Evolutionary conservation across 1,140 invertebrate genomes (phyloP).

Genomic region (Propsilocerus akamusi): DNA sequence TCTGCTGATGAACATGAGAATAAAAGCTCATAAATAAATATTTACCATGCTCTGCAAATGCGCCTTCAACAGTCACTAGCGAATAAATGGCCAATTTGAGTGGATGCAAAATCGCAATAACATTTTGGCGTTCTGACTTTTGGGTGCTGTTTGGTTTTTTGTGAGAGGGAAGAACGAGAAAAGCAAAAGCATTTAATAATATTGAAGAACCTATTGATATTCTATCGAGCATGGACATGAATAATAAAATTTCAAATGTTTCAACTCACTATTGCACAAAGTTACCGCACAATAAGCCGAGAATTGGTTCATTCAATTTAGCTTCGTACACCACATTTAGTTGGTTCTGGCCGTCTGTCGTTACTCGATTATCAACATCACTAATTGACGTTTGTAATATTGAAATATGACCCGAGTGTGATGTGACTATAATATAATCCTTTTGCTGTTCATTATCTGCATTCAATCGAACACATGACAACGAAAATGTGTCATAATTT

Average conservation of each 20-base stretch:
- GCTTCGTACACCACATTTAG: constrained; percentile 51
- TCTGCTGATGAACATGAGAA: too few species aligned
- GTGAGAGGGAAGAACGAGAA: background rate
- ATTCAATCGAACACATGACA: constrained; percentile 29
- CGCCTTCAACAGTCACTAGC: constrained; percentile 13
- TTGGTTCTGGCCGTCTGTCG: constrained; percentile 29
- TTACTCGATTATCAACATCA: constrained; percentile 21
- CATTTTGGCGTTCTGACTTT: constrained; percentile 14
- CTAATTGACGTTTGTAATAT: constrained; percentile 37
- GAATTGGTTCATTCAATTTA: constrained; percentile 41
- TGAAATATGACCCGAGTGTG: constrained; percentile 44
- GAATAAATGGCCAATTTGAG: constrained; percentile 19
- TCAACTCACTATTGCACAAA: constrained; percentile 42
- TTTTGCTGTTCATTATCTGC: constrained; percentile 24
- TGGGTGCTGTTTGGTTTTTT: constrained; percentile 2
- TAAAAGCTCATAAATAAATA: background rate
- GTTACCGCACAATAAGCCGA: constrained; percentile 47
- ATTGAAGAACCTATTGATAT: background rate
- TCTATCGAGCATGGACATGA: background rate
- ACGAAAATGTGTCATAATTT: constrained; percentile 20
- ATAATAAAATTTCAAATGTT: background rate
- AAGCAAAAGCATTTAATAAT: background rate
- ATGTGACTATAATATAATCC: constrained; percentile 50
- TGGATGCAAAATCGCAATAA: constrained; percentile 17
- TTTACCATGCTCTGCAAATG: constrained; percentile 16